Base-by-base conservation (phyloP, 2,113 vertebrate species). In the Triplophysa tibetana region DNA sequence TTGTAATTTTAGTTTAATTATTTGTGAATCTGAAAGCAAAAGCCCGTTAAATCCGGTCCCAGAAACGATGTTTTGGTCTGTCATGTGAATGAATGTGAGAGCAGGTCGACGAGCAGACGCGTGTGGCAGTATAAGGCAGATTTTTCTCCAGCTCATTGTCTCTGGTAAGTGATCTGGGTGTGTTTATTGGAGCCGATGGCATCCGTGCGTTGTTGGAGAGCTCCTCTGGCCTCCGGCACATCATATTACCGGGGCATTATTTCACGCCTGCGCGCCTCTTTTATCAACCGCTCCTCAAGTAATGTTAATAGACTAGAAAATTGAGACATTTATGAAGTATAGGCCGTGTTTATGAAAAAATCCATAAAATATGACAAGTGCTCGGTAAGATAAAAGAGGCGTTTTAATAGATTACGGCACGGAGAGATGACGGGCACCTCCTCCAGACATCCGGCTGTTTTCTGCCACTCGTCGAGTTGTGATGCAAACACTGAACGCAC, bases 271-370 rank as follows among this genome's bases (percentile, higher is more conserved):
- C 93, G 93, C 94, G 94, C 91, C 94, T 95, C 94, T 95, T 96
- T 96, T 95, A 97, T 97, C 96, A 97, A 94, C 94, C 93, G 93
- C 95, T 94, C 95, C 95, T 96, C 93, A 97, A 96, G 94, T 96
- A 96, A 98, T 96, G 95, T 96, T 97, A 98, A 98, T 98, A 97
- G 95, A 97, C 94, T 96, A 96, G 96, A 96, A 98, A 97, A 98
- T 97, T 95, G 94, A 96, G 96, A 98, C 96, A 94, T 98, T 98
- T 97, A 96, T 96, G 96, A 98, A 98, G 96, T 96, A 97, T 96
- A 94, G 95, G 94, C 94, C 88, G 93, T 97, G 96, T 98, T 97
- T 97, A 96, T 96, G 94, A 97, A 96, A 96, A 96, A 97, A 97
- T 98, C 96, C 95, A 96, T 97, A 96, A 96, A 96, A 94, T 95